These are phyloP conservation scores for Beaufortia kweichowensis DNA, from an alignment of 2,113 vertebrate species.

Conservation along the genomic window DNA sequence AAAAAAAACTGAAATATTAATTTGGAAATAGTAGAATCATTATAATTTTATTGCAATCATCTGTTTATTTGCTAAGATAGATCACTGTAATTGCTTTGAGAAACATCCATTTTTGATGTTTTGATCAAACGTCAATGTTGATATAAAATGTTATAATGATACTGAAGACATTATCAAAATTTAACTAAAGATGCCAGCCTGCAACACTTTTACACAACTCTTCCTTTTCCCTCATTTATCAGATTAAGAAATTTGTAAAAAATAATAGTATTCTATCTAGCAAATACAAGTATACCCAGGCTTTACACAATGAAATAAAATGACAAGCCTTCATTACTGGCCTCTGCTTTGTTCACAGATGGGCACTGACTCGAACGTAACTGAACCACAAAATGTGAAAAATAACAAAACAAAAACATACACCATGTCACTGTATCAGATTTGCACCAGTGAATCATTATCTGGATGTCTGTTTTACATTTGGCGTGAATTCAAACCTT, in stretches of 20 bases:
- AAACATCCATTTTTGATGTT: too few relatives aligned
- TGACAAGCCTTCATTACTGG: neutral
- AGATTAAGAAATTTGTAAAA: neutral
- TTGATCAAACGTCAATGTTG: too few relatives aligned
- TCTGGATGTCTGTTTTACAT: conserved; percentile 1
- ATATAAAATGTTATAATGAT: too few relatives aligned
- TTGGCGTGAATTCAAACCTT: conserved; percentile 26
- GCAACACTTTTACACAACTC: neutral
- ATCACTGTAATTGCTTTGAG: too few relatives aligned
- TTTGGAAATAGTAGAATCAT: too few relatives aligned
- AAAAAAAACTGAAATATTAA: too few relatives aligned
- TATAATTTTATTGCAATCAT: too few relatives aligned
- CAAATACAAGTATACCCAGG: neutral
- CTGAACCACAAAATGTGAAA: neutral
- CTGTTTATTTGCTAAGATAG: too few relatives aligned
- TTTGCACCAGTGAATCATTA: neutral
- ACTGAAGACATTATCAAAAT: too few relatives aligned
- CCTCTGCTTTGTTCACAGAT: conserved; percentile 2
- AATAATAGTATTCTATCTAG: neutral
- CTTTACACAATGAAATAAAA: neutral
- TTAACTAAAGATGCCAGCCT: neutral
- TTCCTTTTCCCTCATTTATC: neutral
- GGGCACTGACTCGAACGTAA: conserved; percentile 10
- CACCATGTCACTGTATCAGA: neutral
- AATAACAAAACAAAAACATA: conserved; percentile 15